phyloP scores from a whole-genome alignment of 2,797 vertebrate genomes.

The Gadopsis bispinosus region DNA sequence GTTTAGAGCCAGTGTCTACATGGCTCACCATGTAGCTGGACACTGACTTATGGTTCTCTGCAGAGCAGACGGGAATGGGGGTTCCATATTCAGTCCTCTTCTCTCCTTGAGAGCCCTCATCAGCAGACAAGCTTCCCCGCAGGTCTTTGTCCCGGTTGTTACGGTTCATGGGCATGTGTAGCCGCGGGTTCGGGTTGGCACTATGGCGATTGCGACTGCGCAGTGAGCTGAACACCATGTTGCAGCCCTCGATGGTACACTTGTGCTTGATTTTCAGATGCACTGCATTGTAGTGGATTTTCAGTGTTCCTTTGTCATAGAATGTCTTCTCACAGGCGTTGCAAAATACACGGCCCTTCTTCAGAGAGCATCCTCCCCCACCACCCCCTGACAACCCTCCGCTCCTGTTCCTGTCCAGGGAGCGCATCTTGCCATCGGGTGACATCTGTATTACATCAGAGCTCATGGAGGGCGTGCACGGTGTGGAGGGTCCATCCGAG shows the following conservation, averaged over 20 bases:
- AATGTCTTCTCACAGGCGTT: constrained; percentile 98
- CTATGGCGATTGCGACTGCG: constrained; percentile 97
- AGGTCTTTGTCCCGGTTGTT: constrained; percentile 97
- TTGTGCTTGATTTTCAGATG: constrained; percentile 99
- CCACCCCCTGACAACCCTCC: constrained; percentile 37
- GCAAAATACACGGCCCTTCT: constrained; percentile 96
- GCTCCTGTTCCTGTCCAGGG: constrained; percentile 83
- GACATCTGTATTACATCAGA: constrained; percentile 89
- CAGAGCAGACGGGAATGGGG: constrained; percentile 74
- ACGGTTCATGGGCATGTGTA: constrained; percentile 99
- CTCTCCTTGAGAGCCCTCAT: constrained; percentile 82
- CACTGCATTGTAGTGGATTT: constrained; percentile 99
- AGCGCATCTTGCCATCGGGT: constrained; percentile 89
- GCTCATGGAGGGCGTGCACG: constrained; percentile 86
- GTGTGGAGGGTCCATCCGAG: constrained; percentile 85
- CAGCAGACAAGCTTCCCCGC: constrained; percentile 83
- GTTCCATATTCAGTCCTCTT: constrained; percentile 83
- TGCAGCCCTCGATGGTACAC: constrained; percentile 97
- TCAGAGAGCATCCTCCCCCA: constrained; percentile 77
- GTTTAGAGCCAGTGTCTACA: constrained; percentile 84
- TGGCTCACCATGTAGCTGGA: constrained; percentile 86
- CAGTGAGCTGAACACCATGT: constrained; percentile 98
- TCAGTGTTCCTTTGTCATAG: constrained; percentile 98
- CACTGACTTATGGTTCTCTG: constrained; percentile 84
- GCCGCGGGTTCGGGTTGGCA: constrained; percentile 96